Evolutionary conservation across 1,140 invertebrate species (phyloP).

Genomic region (Dinoponera quadriceps): DNA sequence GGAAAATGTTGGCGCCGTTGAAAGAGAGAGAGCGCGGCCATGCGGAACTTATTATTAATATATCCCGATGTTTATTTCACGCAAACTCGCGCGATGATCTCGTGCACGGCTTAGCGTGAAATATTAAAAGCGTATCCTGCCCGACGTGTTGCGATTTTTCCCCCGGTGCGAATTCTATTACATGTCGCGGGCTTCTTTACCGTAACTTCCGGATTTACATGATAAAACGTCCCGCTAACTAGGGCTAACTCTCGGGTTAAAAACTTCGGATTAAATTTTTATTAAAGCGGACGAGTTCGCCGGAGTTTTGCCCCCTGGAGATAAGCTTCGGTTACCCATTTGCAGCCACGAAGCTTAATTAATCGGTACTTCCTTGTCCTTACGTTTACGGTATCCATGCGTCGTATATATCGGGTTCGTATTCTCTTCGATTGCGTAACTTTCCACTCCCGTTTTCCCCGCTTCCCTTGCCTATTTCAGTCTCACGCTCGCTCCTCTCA

Average conservation of each 20-base stretch:
- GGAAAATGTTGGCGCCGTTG: too few relatives aligned
- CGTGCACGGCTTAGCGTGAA: slow-evolving; percentile 4
- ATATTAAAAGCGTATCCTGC: not conserved
- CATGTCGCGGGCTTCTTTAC: slow-evolving; percentile 6
- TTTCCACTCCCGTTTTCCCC: not conserved
- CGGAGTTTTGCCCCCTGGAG: not conserved
- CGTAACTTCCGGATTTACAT: slow-evolving; percentile 39
- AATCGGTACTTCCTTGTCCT: not conserved
- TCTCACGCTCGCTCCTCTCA: not conserved
- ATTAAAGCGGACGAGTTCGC: slow-evolving; percentile 11
- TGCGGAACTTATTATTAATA: not conserved
- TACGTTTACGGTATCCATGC: not conserved
- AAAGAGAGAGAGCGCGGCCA: too few relatives aligned
- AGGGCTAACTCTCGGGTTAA: not conserved
- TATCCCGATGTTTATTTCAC: not conserved
- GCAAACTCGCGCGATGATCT: not conserved
- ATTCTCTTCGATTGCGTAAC: not conserved
- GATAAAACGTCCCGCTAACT: slow-evolving; percentile 33
- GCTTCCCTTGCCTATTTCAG: not conserved
- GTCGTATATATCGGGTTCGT: not conserved
- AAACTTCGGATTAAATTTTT: slow-evolving; percentile 52
- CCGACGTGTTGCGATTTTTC: slow-evolving; percentile 19
- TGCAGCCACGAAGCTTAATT: not conserved
- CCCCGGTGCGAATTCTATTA: slow-evolving; percentile 3
- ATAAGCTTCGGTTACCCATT: not conserved